A percentile compares a stretch with the other conserved stretches of the same genome.
Conservation (phyloP, 2,888 invertebrate genomes). For the Drosophila meridionalis region DNA sequence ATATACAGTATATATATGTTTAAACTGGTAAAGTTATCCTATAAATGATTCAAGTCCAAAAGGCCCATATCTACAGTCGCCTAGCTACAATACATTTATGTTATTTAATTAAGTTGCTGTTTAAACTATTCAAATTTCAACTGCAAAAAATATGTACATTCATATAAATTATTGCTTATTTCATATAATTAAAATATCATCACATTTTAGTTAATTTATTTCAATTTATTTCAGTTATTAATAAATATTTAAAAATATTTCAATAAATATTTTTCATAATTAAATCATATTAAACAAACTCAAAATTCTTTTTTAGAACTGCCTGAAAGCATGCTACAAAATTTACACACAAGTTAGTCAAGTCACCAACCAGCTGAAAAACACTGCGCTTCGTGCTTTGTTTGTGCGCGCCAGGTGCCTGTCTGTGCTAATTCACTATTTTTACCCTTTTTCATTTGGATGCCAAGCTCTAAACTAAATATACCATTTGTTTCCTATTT, state of each 20-base stretch:
- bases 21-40: not conserved
- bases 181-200: not conserved
- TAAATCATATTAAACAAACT: not conserved
- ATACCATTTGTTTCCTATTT: not conserved
- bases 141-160: too few species aligned
- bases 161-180: too few species aligned
- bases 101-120: too few species aligned
- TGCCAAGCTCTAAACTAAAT: not conserved
- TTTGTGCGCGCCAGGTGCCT: not conserved
- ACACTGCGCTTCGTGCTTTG: not conserved
- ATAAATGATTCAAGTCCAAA: not conserved
- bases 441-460: not conserved
- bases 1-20: not conserved
- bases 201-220: not conserved
- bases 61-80: too few species aligned
- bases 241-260: too few species aligned
- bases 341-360: fast-evolving
- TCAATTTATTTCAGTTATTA: not conserved
- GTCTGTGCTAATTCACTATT: not conserved
- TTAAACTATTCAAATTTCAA: too few species aligned
- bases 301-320: not conserved
- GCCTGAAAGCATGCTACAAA: constrained; percentile 35
- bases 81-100: too few species aligned
- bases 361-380: not conserved
- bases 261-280: too few species aligned